These are phyloP conservation scores for Yponomeuta plumbellus DNA, from an alignment of 2,888 invertebrate genomes.

Conservation along the genomic window DNA sequence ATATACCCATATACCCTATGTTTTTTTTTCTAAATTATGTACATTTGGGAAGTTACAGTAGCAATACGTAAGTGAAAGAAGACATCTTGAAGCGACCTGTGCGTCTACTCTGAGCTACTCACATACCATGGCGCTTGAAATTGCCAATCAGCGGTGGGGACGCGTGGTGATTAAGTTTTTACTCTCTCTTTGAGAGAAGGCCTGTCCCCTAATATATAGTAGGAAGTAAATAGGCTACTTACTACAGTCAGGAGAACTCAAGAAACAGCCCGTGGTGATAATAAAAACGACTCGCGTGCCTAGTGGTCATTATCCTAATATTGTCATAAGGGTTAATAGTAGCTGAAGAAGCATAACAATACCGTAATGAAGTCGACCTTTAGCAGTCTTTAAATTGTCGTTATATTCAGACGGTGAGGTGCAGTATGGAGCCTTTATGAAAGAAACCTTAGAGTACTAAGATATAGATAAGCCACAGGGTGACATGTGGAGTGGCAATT, in stretches of 20 bases:
- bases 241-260: not conserved
- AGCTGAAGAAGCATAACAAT: conserved; percentile 71
- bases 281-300: conserved; percentile 67
- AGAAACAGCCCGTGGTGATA: conserved; percentile 22
- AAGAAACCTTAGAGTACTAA: not conserved
- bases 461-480: not conserved
- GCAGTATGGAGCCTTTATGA: not conserved
- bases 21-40: no score
- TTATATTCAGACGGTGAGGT: conserved; percentile 41
- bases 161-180: no score
- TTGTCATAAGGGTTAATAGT: conserved; percentile 75
- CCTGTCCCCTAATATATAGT: no score
- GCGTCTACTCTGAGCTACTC: no score
- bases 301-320: conserved; percentile 54
- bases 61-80: no score
- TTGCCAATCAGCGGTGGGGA: no score
- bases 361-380: conserved; percentile 75
- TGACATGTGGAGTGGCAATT: not conserved
- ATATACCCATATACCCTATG: no score
- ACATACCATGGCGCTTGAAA: no score
- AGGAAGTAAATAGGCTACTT: no score
- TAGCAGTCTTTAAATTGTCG: conserved; percentile 73
- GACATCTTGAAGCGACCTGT: no score
- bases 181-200: no score
- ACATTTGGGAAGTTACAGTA: no score